A percentile compares a stretch with the other conserved stretches of the same genome.
Conservation (phyloP, 2,113 vertebrate species). For the Hyla sarda region DNA sequence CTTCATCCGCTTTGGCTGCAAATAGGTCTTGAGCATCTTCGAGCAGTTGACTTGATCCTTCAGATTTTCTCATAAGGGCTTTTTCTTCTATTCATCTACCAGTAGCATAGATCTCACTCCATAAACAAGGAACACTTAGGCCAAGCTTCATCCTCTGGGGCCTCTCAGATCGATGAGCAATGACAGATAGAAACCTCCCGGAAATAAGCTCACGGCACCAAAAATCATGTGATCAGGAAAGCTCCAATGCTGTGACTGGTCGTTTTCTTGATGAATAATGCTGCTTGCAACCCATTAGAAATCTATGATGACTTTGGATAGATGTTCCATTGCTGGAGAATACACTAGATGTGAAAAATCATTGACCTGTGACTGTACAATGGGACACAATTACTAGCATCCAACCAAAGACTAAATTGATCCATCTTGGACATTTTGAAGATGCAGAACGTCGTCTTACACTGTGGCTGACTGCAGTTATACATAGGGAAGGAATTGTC, state of each 20-base stretch:
- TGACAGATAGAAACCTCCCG: background rate
- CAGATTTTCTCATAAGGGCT: background rate
- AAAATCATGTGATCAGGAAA: background rate
- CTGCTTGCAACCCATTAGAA: background rate
- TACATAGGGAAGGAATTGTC: background rate
- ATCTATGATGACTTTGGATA: background rate
- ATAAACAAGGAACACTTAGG: background rate
- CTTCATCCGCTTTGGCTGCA: slow-evolving; percentile 71
- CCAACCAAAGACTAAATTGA: background rate
- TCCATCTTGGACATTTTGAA: background rate
- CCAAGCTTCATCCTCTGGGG: background rate
- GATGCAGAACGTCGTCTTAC: background rate
- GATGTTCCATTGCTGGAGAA: background rate
- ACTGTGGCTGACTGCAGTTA: background rate
- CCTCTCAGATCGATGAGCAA: background rate
- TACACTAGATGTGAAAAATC: background rate
- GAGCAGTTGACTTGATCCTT: background rate
- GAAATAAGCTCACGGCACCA: background rate
- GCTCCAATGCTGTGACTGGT: background rate
- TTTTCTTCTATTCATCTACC: background rate
- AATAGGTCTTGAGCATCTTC: slow-evolving; percentile 55
- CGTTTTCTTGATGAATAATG: background rate
- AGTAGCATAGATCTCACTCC: slow-evolving; percentile 6
- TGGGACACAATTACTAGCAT: background rate
- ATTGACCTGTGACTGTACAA: background rate